Evolutionary conservation across 2,113 vertebrate species (phyloP).

Genomic region (Eclectus roratus): DNA sequence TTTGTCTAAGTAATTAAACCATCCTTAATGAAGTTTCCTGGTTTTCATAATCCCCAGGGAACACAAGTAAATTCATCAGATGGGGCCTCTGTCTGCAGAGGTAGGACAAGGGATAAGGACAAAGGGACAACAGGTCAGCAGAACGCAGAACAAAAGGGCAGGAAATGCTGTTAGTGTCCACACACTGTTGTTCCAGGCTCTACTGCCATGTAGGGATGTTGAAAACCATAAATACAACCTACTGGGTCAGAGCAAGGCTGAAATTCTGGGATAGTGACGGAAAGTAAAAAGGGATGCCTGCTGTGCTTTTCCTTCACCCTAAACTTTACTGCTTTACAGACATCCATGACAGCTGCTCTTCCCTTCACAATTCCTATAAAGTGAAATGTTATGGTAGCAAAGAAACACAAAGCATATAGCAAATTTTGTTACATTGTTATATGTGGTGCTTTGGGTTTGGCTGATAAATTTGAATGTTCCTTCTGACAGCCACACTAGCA

Average conservation of each 20-base stretch:
- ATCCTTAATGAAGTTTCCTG: slow-evolving; percentile 45
- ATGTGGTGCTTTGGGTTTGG: not conserved
- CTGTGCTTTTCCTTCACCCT: not conserved
- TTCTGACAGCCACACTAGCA: not conserved
- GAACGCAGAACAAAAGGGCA: not conserved
- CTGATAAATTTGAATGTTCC: not conserved
- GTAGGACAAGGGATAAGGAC: not conserved
- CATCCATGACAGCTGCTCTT: not conserved
- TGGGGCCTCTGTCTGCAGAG: not conserved
- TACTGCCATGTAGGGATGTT: not conserved
- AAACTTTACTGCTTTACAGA: not conserved
- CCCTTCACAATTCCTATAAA: not conserved
- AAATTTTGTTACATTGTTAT: not conserved
- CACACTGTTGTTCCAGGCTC: not conserved
- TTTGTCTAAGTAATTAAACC: slow-evolving; percentile 49
- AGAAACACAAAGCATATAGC: not conserved
- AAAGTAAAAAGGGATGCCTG: not conserved
- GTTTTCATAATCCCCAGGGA: not conserved
- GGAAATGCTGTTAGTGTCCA: not conserved
- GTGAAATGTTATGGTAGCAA: not conserved
- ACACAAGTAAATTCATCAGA: slow-evolving; percentile 18
- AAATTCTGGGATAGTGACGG: not conserved
- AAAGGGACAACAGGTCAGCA: not conserved
- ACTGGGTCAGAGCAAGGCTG: not conserved
- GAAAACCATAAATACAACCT: slow-evolving; percentile 10